phyloP scores from a whole-genome alignment of 1,140 invertebrate genomes.

The Homalodisca vitripennis region DNA sequence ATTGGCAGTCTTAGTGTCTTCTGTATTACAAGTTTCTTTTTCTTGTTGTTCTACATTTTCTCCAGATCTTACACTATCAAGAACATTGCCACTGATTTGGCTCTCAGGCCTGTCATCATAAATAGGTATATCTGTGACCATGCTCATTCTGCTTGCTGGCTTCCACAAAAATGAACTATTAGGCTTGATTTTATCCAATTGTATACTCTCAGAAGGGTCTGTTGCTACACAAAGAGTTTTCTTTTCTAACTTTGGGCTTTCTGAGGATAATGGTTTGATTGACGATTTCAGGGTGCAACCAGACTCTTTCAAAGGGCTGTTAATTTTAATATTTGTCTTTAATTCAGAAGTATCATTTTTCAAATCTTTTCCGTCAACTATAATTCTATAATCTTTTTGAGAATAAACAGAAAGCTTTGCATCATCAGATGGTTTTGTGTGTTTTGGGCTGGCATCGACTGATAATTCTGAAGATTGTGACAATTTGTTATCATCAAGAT shows the following conservation, averaged over 20 bases:
- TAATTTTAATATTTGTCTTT: too few relatives aligned
- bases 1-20: not conserved
- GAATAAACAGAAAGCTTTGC: too few relatives aligned
- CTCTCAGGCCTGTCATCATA: conserved; percentile 15
- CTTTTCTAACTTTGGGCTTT: conserved; percentile 20
- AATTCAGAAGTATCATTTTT: too few relatives aligned
- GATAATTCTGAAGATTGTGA: too few relatives aligned
- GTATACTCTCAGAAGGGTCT: not conserved
- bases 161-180: conserved; percentile 27
- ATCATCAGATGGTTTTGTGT: too few relatives aligned
- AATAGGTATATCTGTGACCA: conserved; percentile 11
- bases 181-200: conserved; percentile 14
- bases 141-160: not conserved
- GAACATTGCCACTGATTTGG: not conserved
- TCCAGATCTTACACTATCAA: not conserved
- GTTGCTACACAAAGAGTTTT: not conserved
- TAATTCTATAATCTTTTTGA: too few relatives aligned
- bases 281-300: not conserved
- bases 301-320: too few relatives aligned
- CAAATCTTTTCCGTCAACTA: too few relatives aligned
- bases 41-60: not conserved
- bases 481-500: too few relatives aligned
- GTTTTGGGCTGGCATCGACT: too few relatives aligned
- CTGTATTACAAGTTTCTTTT: not conserved
- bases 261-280: not conserved